These are phyloP conservation scores for Arenaria interpres DNA, from an alignment of 2,113 vertebrate species.

Conservation along the genomic window DNA sequence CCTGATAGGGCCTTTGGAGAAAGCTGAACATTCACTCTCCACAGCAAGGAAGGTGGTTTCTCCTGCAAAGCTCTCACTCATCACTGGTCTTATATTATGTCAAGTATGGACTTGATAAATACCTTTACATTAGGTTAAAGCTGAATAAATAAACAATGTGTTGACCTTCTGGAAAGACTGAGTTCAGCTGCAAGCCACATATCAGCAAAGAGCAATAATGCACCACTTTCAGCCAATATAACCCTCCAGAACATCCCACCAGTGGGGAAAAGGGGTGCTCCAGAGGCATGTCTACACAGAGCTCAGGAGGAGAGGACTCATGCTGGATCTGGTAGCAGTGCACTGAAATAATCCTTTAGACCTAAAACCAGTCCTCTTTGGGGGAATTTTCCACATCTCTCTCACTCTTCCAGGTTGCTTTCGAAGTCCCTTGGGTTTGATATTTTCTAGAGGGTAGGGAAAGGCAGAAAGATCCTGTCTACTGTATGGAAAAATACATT, in stretches of 20 bases:
- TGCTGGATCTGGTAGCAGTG: too few relatives aligned
- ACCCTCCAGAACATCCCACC: background rate
- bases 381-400: background rate
- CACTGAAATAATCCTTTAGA: background rate
- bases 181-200: background rate
- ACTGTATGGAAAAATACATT: background rate
- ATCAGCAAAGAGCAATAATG: background rate
- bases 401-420: background rate
- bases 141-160: background rate
- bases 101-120: background rate
- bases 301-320: background rate
- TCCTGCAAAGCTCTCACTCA: background rate
- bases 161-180: background rate
- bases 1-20: background rate
- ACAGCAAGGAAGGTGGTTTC: background rate
- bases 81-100: background rate
- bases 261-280: background rate
- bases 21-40: background rate
- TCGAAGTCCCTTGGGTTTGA: background rate
- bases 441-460: background rate
- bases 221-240: fast-evolving
- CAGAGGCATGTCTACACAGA: fast-evolving
- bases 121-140: background rate
- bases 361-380: background rate
- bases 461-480: background rate